Base-by-base conservation (phyloP, 2,888 invertebrate genomes). In the Chaetoderma sp. region DNA sequence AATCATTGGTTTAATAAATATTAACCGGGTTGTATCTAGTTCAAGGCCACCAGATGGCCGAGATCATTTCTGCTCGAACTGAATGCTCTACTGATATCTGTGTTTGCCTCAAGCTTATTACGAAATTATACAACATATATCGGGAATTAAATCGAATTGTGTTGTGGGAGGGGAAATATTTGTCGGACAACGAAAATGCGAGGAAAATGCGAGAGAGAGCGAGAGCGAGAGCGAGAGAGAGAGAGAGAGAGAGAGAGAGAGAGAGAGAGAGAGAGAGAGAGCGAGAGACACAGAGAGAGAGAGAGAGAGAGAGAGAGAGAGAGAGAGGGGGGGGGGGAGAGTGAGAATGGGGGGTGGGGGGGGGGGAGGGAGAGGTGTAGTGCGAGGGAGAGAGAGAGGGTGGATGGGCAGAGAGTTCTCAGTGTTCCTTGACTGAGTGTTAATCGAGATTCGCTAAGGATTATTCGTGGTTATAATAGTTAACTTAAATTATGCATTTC, bases 191-290 rank as follows among this genome's bases (percentile, higher is more conserved):
- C 13, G 25, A n/a, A 16, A 32, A 18, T 0, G 32, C 28, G 30
- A 8, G 30, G 6, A 27, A 16, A 16, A n/a, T n/a, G n/a, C n/a
- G n/a, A n/a, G n/a, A n/a, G n/a, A n/a, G n/a, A n/a, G n/a, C n/a
- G n/a, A n/a, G n/a, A n/a, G n/a, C n/a, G n/a, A n/a, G n/a, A n/a
- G n/a, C n/a, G n/a, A n/a, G n/a, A n/a, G n/a, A n/a, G 36, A 25
- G 25, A 32, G 2, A 47, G 1, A 45, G 45, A 50, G 30, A 57
- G 44, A 50, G 49, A 56, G 57, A 63, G 55, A 63, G 50, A 63
- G 47, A 30, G 59, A 25, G 45, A 44, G 44, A 23, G 42, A 30
- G n/a, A n/a, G n/a, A n/a, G n/a, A n/a, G n/a, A n/a, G n/a, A n/a
- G n/a, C n/a, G n/a, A n/a, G n/a, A n/a, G 50, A 61, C 18, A 44